Conservation (phyloP, 2,888 invertebrate genomes). For the Trissoscelio sp. region DNA sequence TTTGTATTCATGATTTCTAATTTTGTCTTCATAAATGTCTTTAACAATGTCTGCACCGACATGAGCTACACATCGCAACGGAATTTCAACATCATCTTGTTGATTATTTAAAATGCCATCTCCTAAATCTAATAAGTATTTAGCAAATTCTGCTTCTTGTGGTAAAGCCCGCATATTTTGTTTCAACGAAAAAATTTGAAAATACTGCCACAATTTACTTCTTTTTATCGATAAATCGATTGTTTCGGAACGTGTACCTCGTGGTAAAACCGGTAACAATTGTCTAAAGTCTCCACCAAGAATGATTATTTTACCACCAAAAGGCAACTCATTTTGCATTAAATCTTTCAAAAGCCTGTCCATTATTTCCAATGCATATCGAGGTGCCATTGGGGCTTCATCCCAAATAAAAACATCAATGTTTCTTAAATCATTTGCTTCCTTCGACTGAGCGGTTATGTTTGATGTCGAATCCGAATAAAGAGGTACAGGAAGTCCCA, state of each 20-base stretch:
- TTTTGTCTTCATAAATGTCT: not conserved
- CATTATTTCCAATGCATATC: slow-evolving; percentile 9
- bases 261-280: not conserved
- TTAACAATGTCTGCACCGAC: not conserved
- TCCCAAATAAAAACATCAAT: slow-evolving; percentile 4
- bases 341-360: not conserved
- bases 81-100: not conserved
- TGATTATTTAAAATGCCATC: slow-evolving; percentile 2
- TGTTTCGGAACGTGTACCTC: not conserved
- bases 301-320: slow-evolving; percentile 8
- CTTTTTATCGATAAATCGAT: slow-evolving; percentile 4
- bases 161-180: slow-evolving; percentile 21
- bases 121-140: slow-evolving; percentile 2
- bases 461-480: too few species aligned
- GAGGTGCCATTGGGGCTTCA: slow-evolving; percentile 4
- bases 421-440: slow-evolving; percentile 2
- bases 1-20: not conserved
- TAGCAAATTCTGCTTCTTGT: slow-evolving; percentile 1
- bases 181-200: not conserved
- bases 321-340: not conserved
- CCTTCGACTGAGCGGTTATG: not conserved
- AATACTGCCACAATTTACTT: slow-evolving; percentile 9
- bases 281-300: not conserved
- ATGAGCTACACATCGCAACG: not conserved
- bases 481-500: not conserved